These are phyloP conservation scores for Xiphorhynchus elegans DNA, from an alignment of 2,113 vertebrate species.

Conservation along the genomic window DNA sequence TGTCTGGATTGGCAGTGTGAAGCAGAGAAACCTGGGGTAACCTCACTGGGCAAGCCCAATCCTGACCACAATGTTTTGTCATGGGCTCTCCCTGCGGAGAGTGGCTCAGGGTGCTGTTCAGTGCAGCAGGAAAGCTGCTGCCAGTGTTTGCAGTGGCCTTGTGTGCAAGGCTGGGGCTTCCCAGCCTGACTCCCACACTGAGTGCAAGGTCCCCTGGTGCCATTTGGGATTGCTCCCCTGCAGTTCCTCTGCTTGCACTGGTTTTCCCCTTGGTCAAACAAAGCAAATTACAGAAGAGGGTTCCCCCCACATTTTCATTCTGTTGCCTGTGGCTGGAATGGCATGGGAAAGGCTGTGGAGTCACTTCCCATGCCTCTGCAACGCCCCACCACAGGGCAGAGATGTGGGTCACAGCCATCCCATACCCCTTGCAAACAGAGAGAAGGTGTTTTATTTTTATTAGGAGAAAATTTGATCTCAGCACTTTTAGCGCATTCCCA, in stretches of 20 bases:
- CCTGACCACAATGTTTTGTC: rapidly evolving
- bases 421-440: not conserved
- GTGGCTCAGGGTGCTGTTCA: not conserved
- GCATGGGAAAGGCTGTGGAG: not conserved
- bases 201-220: not conserved
- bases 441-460: not conserved
- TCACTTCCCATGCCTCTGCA: not conserved
- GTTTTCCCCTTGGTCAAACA: not conserved
- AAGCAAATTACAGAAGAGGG: not conserved
- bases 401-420: not conserved
- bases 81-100: not conserved
- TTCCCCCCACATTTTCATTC: not conserved
- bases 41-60: not conserved
- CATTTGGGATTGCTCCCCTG: not conserved
- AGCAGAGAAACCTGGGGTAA: not conserved
- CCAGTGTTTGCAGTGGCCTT: not conserved
- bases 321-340: not conserved
- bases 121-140: not conserved
- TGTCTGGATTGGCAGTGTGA: not conserved
- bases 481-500: not conserved
- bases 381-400: rapidly evolving
- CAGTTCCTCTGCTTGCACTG: not conserved
- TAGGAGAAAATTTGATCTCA: not conserved
- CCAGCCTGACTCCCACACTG: not conserved
- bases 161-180: not conserved